Base-by-base conservation (phyloP, 2,113 vertebrate genomes). In the Phaetusa simplex region DNA sequence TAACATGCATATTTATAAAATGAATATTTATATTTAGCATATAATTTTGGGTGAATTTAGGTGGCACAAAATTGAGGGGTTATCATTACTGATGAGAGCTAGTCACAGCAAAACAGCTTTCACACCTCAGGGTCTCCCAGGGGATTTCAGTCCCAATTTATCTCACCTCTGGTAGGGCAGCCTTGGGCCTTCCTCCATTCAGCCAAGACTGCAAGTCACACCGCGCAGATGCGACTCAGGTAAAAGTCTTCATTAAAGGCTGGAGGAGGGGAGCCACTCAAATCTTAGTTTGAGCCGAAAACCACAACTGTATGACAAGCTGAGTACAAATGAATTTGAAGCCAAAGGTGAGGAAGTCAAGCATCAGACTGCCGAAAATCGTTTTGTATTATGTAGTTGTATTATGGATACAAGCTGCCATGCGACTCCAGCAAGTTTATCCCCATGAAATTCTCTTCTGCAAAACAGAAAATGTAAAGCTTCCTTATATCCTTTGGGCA, bases 1-100 rank as follows among this genome's bases (percentile, higher is more conserved):
- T 98, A 98, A 97, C 96, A 98, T 98, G 98, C 98, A 98, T 98
- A 98, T 98, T 98, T 98, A 98, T 98, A 97, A 98, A 98, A 98
- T 97, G 98, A 98, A 98, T 98, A 98, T 98, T 98, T 98, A 98
- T 98, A 98, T 98, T 97, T 98, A 98, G 97, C 95, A 96, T 97
- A 95, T 97, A 96, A 97, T 98, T 98, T 98, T 69, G 82, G 92
- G 93, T 73, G 95, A 97, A 98, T 97, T 98, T 98, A 92, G 97
- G 97, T 96, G 87, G 93, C 90, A 97, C 90, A 96, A 93, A 98
- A 98, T 95, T 94, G 91, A 97, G 92, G 88, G 77, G 95, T 97
- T 95, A 74, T 86, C 84, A 89, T 82, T 82, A 95, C 95, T 97
- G 97, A 96, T 91, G 91, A 95, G 95, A 97, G 83, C 94, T 96